Base-by-base conservation (phyloP, 2,113 vertebrate genomes). In the Albula goreensis region DNA sequence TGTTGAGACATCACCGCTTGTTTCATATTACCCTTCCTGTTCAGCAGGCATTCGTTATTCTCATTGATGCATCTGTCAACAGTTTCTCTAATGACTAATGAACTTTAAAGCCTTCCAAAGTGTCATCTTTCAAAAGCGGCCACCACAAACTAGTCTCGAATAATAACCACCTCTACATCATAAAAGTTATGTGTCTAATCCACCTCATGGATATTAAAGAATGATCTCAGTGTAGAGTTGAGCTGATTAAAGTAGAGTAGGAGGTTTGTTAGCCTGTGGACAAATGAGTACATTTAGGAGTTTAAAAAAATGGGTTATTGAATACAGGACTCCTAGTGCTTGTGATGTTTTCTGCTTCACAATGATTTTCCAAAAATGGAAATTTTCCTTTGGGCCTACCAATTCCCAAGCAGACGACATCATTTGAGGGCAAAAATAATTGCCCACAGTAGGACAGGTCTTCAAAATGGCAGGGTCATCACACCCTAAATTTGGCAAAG, bases 351-450 rank as follows among this genome's bases (percentile, higher is more conserved):
- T 66, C 60, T 66, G 60, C 4, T 22, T 41, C 31, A 41, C 31
- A 92, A 93, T 87, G 87, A 93, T 91, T 74, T 74, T 74, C 70
- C 8, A 25, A 31, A 74, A 74, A 31, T 2, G 70, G n/a, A 94
- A 89, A 89, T 92, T 93, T 91, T 94, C 90, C 90, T 95, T 90
- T 93, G 91, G 93, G 92, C 89, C 88, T 93, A 94, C 85, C 89
- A 94, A 86, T 89, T 93, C 88, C 89, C 93, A 92, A 95, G 93
- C 93, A 93, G 80, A 92, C 88, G 92, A 93, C 94, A 86, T 49
- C 90, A 89, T 89, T 89, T 89, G 11, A 89, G 5, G 90, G 80
- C 0, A 66, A 85, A 4, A 41, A 17, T 60, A 48, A n/a, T 41
- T 78, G 91, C 90, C 87, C 82, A 77, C 86, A 88, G 89, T 86